Conservation (phyloP, 64 coral and sea anemone genomes). For the Pocillopora verrucosa region DNA sequence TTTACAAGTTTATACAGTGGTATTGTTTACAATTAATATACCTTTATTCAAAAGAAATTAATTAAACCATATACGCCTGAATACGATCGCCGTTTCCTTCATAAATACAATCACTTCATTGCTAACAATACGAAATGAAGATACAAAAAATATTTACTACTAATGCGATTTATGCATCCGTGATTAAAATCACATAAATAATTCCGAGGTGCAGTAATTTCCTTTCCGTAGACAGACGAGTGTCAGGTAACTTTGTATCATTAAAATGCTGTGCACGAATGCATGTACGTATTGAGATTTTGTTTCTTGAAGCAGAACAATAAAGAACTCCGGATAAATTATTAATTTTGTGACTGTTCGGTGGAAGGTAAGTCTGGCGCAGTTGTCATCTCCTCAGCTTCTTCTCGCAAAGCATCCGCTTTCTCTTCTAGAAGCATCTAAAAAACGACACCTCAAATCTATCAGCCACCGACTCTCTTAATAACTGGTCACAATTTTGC, state of each 20-base stretch:
- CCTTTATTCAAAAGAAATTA: background rate
- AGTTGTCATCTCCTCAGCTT: slow-evolving; percentile 81
- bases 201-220: background rate
- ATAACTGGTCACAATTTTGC: too few species aligned
- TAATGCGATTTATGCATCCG: background rate
- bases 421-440: slow-evolving; percentile 95
- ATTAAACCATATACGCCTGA: background rate
- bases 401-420: slow-evolving; percentile 88
- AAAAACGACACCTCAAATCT: background rate
- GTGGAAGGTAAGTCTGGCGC: background rate
- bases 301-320: background rate
- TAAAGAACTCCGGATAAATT: background rate
- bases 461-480: background rate
- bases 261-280: background rate
- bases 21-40: background rate
- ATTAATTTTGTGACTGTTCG: background rate
- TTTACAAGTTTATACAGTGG: too few species aligned
- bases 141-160: background rate
- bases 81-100: background rate
- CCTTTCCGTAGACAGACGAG: background rate
- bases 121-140: background rate
- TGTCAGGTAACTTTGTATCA: background rate
- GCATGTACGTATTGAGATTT: background rate
- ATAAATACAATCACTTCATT: background rate
- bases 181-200: background rate